These are phyloP conservation scores for Ictalurus furcatus DNA, from an alignment of 2,113 vertebrate genomes.

Conservation along the genomic window DNA sequence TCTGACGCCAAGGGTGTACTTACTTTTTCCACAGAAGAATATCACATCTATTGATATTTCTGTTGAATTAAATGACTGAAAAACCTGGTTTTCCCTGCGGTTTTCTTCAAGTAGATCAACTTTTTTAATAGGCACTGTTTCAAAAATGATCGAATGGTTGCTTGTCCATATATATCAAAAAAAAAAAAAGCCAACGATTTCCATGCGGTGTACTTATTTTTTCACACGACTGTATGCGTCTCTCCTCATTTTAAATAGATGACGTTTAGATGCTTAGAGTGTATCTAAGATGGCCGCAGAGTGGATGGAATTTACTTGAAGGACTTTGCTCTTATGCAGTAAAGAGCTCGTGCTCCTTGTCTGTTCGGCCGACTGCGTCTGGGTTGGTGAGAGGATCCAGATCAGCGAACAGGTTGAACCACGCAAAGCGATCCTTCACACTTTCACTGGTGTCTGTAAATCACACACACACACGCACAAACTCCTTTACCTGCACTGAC, in stretches of 20 bases:
- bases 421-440: constrained; percentile 85
- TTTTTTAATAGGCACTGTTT: no score
- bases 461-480: constrained; percentile 16
- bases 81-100: no score
- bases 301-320: neutral
- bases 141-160: no score
- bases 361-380: constrained; percentile 87
- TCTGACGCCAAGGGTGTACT: no score
- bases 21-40: no score
- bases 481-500: neutral
- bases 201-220: no score
- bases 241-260: neutral
- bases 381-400: constrained; percentile 95
- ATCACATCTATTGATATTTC: no score
- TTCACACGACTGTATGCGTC: neutral
- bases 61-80: no score
- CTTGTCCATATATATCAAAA: no score
- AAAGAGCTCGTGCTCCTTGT: constrained; percentile 88
- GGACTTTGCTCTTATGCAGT: constrained; percentile 75
- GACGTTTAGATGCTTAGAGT: neutral
- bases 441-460: constrained; percentile 74
- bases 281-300: neutral
- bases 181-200: no score
- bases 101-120: no score
- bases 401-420: constrained; percentile 97